A percentile compares a stretch with the other conserved stretches of the same genome.
Conservation (phyloP, 2,797 vertebrate species). For the Coregonus suidteri region DNA sequence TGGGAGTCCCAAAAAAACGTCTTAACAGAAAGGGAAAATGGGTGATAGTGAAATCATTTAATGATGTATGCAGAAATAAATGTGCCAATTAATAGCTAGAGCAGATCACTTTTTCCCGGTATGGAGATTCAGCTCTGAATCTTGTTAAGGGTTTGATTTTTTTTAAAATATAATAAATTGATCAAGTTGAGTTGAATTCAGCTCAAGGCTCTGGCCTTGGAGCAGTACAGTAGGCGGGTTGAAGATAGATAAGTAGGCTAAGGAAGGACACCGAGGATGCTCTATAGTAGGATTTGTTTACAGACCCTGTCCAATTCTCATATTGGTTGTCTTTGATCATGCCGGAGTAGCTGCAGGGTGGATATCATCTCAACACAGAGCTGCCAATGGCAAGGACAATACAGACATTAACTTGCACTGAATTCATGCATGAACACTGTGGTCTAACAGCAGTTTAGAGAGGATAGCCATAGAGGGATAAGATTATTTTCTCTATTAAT, state of each 20-base stretch:
- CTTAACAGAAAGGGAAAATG: slow-evolving; percentile 10
- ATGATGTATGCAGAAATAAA: slow-evolving; percentile 22
- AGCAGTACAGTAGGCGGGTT: not conserved
- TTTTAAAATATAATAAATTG: slow-evolving; percentile 2
- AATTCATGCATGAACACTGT: slow-evolving; percentile 1
- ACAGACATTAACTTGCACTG: slow-evolving; percentile 10
- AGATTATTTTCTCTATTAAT: slow-evolving; percentile 6
- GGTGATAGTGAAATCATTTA: slow-evolving; percentile 20
- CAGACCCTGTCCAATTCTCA: not conserved
- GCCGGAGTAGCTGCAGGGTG: not conserved
- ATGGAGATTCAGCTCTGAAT: slow-evolving; percentile 10
- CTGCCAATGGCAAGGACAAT: slow-evolving; percentile 3
- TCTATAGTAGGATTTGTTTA: not conserved
- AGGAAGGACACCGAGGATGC: not conserved
- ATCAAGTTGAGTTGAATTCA: not conserved
- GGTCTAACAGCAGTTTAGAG: not conserved
- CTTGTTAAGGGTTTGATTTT: slow-evolving; percentile 4
- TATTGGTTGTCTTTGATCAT: not conserved
- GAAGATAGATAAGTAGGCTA: not conserved
- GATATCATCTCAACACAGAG: not conserved
- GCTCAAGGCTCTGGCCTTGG: not conserved
- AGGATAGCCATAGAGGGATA: not conserved
- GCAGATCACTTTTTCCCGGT: slow-evolving; percentile 7
- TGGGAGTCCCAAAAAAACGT: slow-evolving; percentile 11
- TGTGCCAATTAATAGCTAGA: slow-evolving; percentile 17